phyloP scores from a whole-genome alignment of 2,113 vertebrate genomes.

The Opisthocomus hoazin region DNA sequence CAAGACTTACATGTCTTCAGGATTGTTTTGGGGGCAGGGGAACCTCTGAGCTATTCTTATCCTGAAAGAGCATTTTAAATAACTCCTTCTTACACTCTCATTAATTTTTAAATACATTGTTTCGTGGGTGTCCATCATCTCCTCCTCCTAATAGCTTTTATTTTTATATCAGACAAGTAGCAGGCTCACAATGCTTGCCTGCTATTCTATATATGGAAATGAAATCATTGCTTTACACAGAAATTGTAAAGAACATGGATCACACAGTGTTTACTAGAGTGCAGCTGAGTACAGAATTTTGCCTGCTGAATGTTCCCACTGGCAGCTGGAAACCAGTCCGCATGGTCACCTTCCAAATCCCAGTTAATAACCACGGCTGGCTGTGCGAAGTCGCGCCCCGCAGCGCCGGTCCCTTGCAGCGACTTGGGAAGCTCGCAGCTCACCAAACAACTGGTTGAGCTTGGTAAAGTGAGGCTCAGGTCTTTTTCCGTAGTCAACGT shows the following conservation, averaged over 20 bases:
- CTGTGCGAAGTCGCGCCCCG: fast-evolving
- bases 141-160: conserved; percentile 9
- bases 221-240: not conserved
- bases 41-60: conserved; percentile 17
- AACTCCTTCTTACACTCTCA: not conserved
- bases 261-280: not conserved
- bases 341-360: not conserved
- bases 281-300: not conserved
- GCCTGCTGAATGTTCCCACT: not conserved
- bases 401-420: not conserved
- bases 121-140: not conserved
- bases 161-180: not conserved
- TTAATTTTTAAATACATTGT: conserved; percentile 35
- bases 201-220: not conserved
- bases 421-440: not conserved
- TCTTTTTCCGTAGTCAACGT: not conserved
- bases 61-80: conserved; percentile 1
- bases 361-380: not conserved
- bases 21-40: not conserved
- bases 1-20: not conserved
- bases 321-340: not conserved
- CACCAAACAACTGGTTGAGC: fast-evolving
- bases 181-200: not conserved
- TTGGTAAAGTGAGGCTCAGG: not conserved
- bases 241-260: not conserved